Base-by-base conservation (phyloP, 2,797 vertebrate species). In the Pantherophis alleghaniensis region DNA sequence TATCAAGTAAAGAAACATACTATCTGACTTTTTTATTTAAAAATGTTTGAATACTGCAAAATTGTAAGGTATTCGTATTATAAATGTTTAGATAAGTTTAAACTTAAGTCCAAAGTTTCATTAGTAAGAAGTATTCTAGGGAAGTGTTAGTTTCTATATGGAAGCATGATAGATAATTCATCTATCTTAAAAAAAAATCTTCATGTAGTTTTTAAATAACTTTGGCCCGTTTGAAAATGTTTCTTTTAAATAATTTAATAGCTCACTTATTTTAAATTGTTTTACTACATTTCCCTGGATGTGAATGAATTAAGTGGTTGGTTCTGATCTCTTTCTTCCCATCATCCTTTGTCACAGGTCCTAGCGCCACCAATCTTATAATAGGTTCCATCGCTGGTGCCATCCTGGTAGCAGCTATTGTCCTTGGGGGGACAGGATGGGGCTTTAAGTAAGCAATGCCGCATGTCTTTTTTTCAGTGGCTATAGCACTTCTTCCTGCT, bases 351-450 rank as follows among this genome's bases (percentile, higher is more conserved):
- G 98, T 97, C 98, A 97, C 99, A 99, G 99, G 99, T 99, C 99
- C 99, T 99, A 99, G 99, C 98, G 99, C 99, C 98, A 99, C 99
- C 98, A 99, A 99, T 98, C 99, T 99, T 98, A 99, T 99, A 98
- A 99, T 99, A 99, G 99, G 99, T 98, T 99, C 99, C 98, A 99
- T 99, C 98, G 99, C 99, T 98, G 99, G 99, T 98, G 99, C 99
- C 98, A 99, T 99, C 99, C 99, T 99, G 98, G 99, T 99, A 99
- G 99, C 99, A 98, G 99, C 99, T 98, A 99, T 99, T 99, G 99
- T 99, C 98, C 99, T 99, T 98, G 99, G 99, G 98, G 99, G 99
- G 97, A 99, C 99, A 98, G 99, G 99, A 99, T 99, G 99, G 99
- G 99, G 99, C 98, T 99, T 99, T 99, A 99, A 99, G 99, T 99